Base-by-base conservation (phyloP, 1,140 invertebrate species). In the Heliothis subflexa region DNA sequence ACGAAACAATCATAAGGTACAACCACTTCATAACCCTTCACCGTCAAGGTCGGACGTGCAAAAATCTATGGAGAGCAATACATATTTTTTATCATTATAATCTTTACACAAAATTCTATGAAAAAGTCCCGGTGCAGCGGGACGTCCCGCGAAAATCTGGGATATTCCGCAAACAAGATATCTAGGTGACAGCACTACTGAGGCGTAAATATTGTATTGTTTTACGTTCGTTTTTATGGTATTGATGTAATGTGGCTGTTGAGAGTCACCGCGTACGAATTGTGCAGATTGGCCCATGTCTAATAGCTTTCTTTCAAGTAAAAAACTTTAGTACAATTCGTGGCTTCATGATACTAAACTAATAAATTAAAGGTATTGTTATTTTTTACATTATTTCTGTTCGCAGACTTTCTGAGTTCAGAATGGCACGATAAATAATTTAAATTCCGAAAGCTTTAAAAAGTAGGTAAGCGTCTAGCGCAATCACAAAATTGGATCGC, bases 151-250 rank as follows among this genome's bases (percentile, higher is more conserved):
- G 11, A 13, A 25, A 13, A 18, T 9, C 45, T 18, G n/a, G 5
- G 40, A 1, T 16, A 45, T 66, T 21, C 49, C 68, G 28, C 68
- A 12, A 40, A 12, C 2, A 13, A 10, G 25, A 71, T 52, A 13
- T n/a, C n/a, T 62, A 45, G 1, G 28, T 55, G 49, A 52, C 68
- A 71, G 10, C 68, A 54, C 68, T 71, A 55, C 40, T 28, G 16
- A 54, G n/a, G 52, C 70, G 71, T 74, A 76, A 83, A 83, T 78
- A 80, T 78, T 74, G 80, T 49, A 73, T 66, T 78, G 72, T 81
- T 81, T 83, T 83, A 83, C 75, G 78, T 61, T 62, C 18, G 76
- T 83, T 83, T 40, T 80, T 80, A 83, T 78, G 73, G 50, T 66
- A 76, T 71, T 74, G 75, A 71, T 57, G 40, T 70, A 78, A 81